phyloP scores from a whole-genome alignment of 2,797 vertebrate species.

The Uromys caudimaculatus region DNA sequence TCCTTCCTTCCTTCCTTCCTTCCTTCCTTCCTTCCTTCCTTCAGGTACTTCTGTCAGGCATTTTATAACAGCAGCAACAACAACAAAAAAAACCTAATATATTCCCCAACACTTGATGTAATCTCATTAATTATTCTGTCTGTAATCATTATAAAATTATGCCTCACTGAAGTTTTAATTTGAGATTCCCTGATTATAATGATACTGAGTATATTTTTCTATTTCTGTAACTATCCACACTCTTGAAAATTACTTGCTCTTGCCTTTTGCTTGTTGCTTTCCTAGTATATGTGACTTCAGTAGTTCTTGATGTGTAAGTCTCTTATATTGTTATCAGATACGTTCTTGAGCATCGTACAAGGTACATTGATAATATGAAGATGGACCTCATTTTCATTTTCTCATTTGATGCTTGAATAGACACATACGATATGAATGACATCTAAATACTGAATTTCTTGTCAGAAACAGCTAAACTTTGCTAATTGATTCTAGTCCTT shows the following conservation, averaged over 20 bases:
- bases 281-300: not conserved
- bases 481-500: not conserved
- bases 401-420: not conserved
- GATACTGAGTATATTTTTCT: not conserved
- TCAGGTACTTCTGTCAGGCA: not conserved
- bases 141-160: constrained; percentile 41
- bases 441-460: constrained; percentile 11
- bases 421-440: not conserved
- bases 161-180: constrained; percentile 46
- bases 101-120: not conserved
- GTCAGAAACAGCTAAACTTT: not conserved
- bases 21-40: not conserved
- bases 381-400: not conserved
- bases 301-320: not conserved
- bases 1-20: too few species aligned
- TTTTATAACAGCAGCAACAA: not conserved
- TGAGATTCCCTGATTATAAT: constrained; percentile 27
- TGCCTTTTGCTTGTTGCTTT: not conserved
- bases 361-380: not conserved
- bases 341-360: not conserved
- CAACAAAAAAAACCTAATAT: not conserved
- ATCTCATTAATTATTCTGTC: constrained; percentile 34
- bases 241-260: not conserved
- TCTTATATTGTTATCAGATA: constrained; percentile 1
- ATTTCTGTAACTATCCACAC: not conserved